phyloP scores from a whole-genome alignment of 2,888 invertebrate species.

The Tetropium fuscum region DNA sequence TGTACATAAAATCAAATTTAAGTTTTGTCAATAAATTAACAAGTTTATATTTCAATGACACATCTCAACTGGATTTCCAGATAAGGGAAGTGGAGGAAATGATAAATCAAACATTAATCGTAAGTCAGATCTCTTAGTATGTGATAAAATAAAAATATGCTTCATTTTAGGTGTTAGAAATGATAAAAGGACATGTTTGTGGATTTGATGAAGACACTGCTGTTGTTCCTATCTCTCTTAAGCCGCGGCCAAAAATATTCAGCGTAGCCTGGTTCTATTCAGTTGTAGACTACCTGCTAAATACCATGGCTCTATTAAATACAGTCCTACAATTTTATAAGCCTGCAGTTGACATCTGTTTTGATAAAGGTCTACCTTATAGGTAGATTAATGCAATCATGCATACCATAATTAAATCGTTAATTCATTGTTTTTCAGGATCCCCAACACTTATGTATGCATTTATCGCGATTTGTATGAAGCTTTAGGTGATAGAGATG shows the following conservation, averaged over 20 bases:
- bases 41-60: constrained; percentile 54
- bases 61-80: constrained; percentile 49
- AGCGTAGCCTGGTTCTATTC: constrained; percentile 60
- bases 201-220: constrained; percentile 54
- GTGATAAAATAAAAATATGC: not conserved
- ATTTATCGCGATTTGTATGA: constrained; percentile 79
- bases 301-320: constrained; percentile 53
- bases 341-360: constrained; percentile 51
- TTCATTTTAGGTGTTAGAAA: constrained; percentile 56
- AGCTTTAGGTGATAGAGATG: constrained; percentile 56
- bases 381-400: constrained; percentile 42
- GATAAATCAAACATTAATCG: constrained; percentile 55
- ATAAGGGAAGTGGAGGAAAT: constrained; percentile 56
- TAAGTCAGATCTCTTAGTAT: constrained; percentile 40
- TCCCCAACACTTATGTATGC: constrained; percentile 82
- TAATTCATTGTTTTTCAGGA: constrained; percentile 67
- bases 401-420: not conserved
- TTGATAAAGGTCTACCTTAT: constrained; percentile 61
- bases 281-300: constrained; percentile 55
- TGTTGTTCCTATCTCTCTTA: constrained; percentile 55
- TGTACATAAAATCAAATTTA: constrained; percentile 55
- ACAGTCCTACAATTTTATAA: constrained; percentile 55
- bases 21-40: constrained; percentile 55
- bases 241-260: constrained; percentile 54
- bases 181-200: constrained; percentile 57